Percentiles rank a stretch among this genome's conserved stretches.
Conservation (phyloP, 2,797 vertebrate species). For the Sylvia borin region DNA sequence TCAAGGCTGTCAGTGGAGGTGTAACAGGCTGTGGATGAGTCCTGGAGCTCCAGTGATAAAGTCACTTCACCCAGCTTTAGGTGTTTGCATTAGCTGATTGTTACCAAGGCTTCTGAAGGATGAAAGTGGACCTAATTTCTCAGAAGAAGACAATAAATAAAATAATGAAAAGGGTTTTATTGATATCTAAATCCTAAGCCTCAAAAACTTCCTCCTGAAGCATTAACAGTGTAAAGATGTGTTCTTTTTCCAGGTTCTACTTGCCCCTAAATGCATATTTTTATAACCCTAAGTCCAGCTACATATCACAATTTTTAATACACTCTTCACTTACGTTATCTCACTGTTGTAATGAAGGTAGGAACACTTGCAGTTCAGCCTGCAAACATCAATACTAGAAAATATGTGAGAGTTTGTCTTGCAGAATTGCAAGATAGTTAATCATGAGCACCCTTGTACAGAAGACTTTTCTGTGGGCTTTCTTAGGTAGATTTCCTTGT, state of each 20-base stretch:
- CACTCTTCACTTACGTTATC: neutral
- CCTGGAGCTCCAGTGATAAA: neutral
- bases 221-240: neutral
- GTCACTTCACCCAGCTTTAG: neutral
- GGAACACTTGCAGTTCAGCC: neutral
- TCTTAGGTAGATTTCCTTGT: neutral
- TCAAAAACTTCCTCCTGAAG: neutral
- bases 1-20: neutral
- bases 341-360: neutral
- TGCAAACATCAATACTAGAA: neutral
- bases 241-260: neutral
- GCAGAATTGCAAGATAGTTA: neutral
- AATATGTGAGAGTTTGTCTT: neutral
- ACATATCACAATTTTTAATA: neutral
- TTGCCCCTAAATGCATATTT: neutral
- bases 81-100: neutral
- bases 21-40: neutral
- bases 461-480: neutral
- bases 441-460: neutral
- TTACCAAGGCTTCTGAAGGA: neutral
- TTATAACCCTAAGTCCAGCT: neutral
- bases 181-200: neutral
- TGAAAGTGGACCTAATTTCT: neutral
- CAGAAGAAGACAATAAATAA: neutral
- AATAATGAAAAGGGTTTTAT: neutral